These are phyloP conservation scores for Pelodytes ibericus DNA, from an alignment of 2,797 vertebrate genomes.

Conservation along the genomic window DNA sequence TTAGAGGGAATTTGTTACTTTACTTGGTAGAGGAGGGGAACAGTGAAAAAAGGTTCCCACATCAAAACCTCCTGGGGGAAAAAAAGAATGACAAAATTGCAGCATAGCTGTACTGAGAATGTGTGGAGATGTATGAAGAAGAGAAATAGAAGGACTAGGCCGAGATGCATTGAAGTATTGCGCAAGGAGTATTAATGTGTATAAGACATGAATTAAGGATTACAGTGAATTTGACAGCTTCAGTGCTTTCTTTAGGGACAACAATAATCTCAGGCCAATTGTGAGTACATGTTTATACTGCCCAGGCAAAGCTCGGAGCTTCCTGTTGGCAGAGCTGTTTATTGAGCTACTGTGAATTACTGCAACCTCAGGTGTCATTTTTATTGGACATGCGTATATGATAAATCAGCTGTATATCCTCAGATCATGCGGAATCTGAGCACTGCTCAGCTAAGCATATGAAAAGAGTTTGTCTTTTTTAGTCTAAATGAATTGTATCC, in stretches of 20 bases:
- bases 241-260: constrained; percentile 36
- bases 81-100: no score
- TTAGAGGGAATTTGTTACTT: no score
- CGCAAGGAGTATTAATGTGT: constrained; percentile 21
- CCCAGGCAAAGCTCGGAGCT: constrained; percentile 36
- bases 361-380: constrained; percentile 36
- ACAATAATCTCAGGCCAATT: constrained; percentile 36
- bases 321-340: constrained; percentile 24
- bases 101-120: no score
- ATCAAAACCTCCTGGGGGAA: no score
- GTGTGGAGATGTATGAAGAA: not conserved
- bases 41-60: no score
- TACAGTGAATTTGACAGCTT: constrained; percentile 36
- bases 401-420: constrained; percentile 40
- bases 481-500: not conserved
- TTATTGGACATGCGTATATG: constrained; percentile 45
- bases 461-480: not conserved
- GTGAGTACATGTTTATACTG: constrained; percentile 27
- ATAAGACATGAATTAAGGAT: constrained; percentile 43
- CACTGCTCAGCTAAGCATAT: not conserved
- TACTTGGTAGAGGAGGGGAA: no score
- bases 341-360: constrained; percentile 42
- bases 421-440: constrained; percentile 13
- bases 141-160: not conserved
- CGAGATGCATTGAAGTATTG: constrained; percentile 18